Evolutionary conservation across 2,888 invertebrate species (phyloP), one percentile per base, ranked within the genome.

Genomic region (Oscheius sp.): DNA sequence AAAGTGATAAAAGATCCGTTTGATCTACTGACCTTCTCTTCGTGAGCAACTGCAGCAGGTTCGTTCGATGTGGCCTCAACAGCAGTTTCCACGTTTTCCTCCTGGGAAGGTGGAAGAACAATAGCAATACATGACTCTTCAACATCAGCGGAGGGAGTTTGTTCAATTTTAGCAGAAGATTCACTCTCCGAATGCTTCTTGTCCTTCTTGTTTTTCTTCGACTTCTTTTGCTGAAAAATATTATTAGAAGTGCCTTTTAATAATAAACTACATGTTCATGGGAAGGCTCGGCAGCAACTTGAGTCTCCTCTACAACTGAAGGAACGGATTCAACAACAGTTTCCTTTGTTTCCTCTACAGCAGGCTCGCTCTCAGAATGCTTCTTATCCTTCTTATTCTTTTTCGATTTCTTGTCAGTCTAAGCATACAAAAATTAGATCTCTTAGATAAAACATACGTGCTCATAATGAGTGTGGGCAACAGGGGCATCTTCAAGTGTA

Each of bases 111-210:
- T 10, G 29, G 61, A 25, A 61, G 42, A 20, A 61, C 25, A 27
- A 61, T 45, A 20, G 61, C 61, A 29, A 61, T 25, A 27, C 42
- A 39, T 6, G 42, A 45, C 45, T 61, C 61, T 27, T 61, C 61
- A n/a, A 42, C 27, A 15, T 39, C 61, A 8, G 23, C 27, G 1
- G 50, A 12, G 42, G 61, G 45, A 10, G 12, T 45, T 15, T 42
- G 15, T 27, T 61, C 61, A 29, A 45, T 50, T 31, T 64, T 50
- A 8, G 53, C 52, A 15, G 61, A 65, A 17, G 67, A 25, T 61
- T 74, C 74, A 31, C 72, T 74, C 50, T 73, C 77, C 31, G 71
- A 71, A 50, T 71, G 70, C 71, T 72, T 72, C 73, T 75, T 77
- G 57, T 70, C 58, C 57, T 65, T 69, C 31, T 64, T 37, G 29